These are phyloP conservation scores for Clavelina lepadiformis DNA, from an alignment of 23 tunicate species.

Conservation along the genomic window DNA sequence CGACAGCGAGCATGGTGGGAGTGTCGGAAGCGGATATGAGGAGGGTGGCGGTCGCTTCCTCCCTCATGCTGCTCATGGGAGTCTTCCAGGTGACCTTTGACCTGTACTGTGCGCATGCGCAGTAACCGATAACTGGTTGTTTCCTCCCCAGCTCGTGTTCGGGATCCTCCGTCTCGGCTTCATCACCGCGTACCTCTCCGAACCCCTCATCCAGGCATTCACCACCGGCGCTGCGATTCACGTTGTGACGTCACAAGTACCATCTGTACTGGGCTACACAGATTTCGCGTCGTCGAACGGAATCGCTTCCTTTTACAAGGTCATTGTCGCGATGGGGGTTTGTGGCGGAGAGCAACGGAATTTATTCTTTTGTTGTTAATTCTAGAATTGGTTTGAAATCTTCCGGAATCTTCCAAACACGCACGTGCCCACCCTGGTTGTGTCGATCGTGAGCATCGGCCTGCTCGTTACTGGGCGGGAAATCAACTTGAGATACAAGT, in stretches of 20 bases:
- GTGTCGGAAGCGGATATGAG: constrained; percentile 43
- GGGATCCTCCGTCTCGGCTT: constrained; percentile 82
- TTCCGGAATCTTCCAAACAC: constrained; percentile 60
- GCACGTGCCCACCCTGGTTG: constrained; percentile 68
- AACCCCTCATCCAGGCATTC: constrained; percentile 85
- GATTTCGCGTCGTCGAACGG: constrained; percentile 30
- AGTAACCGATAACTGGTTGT: background rate
- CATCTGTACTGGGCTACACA: constrained; percentile 52
- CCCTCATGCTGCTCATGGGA: constrained; percentile 80
- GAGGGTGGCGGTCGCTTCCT: constrained; percentile 67
- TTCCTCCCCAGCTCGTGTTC: constrained; percentile 36
- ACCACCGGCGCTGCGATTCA: constrained; percentile 91
- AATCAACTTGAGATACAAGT: constrained; percentile 75
- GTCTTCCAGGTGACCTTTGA: constrained; percentile 78
- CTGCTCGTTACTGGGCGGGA: constrained; percentile 64
- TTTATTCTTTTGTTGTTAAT: background rate
- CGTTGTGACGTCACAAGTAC: constrained; percentile 88
- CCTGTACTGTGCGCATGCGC: background rate
- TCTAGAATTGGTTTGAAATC: constrained; percentile 86
- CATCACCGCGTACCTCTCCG: constrained; percentile 85
- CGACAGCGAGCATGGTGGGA: constrained; percentile 1
- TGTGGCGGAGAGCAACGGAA: constrained; percentile 16
- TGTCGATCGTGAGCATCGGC: constrained; percentile 76
- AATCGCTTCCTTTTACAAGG: constrained; percentile 30
- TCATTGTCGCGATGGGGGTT: too few relatives aligned